Evolutionary conservation across 2,888 invertebrate species (phyloP), one percentile per base, ranked within the genome.

Genomic region (Aethes cnicana): DNA sequence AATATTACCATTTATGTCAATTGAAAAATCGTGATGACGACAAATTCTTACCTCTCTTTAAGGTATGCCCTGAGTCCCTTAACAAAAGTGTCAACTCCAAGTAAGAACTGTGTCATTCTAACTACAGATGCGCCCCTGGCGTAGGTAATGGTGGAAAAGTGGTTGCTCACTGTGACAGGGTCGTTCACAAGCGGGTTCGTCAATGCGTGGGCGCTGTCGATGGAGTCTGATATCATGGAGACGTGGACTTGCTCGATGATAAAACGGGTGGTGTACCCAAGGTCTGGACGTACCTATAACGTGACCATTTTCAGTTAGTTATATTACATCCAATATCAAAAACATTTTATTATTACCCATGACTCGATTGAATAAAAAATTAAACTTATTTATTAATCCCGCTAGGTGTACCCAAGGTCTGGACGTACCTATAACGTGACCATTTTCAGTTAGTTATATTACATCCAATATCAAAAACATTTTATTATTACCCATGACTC

Each of bases 131-230:
- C 92, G 0, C 93, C 94, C 76, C 94, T 94, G 16, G 91, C 91
- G 57, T 95, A 95, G 0, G 94, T 92, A 55, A 95, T 93, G 8
- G 82, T 82, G 35, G 93, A 93, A 66, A 95, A 95, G 70, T 93
- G 92, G 0, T 74, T 82, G 8, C 81, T 77, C 4, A 94, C 91
- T 56, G 92, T 89, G 0, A 72, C 55, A 0, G 93, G 93, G 4
- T 91, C 90, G n/a, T 80, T 81, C 0, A 93, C 93, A 1, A 63
- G 62, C 0, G 74, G 68, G 47, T 92, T 75, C 0, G 91, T 92
- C 57, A 95, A 81, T 0, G 95, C 85, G 57, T 92, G 92, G 0
- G 92, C 91, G 3, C 72, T 67, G 8, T 77, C 75, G 0, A 90
- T 71, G 14, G 93, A 91, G 64, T 95, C 95, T 14, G 81, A 78